Percentiles rank a stretch among this genome's conserved stretches.
These are phyloP conservation scores for Synergus japonicus DNA, from an alignment of 2,888 invertebrate genomes.

Conservation along the genomic window DNA sequence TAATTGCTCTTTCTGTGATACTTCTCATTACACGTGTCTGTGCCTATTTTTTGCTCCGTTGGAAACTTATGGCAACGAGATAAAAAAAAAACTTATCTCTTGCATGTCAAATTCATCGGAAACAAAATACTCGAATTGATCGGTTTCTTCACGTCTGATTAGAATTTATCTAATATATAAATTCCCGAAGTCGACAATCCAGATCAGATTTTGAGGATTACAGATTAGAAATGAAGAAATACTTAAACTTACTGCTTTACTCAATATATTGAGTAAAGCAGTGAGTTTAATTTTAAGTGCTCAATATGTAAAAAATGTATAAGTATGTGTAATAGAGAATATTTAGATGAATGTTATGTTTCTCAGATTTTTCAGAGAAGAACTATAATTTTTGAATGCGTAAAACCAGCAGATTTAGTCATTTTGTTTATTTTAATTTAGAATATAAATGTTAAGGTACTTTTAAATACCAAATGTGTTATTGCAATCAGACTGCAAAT, in stretches of 20 bases:
- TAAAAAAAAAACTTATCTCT: constrained; percentile 71
- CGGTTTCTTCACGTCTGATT: constrained; percentile 1
- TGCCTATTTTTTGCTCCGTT: constrained; percentile 87
- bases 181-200: background rate
- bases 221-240: constrained; percentile 22
- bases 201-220: constrained; percentile 14
- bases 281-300: background rate
- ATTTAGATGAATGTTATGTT: background rate
- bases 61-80: constrained; percentile 85
- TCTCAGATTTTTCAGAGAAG: background rate
- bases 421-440: no score
- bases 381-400: background rate
- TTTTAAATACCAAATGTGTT: background rate
- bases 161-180: background rate
- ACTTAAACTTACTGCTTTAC: background rate
- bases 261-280: background rate
- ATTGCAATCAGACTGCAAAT: background rate
- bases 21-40: constrained; percentile 83
- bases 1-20: constrained; percentile 85
- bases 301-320: background rate
- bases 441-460: background rate
- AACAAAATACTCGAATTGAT: constrained; percentile 32
- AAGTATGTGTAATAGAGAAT: background rate
- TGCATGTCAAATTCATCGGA: background rate
- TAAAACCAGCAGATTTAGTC: background rate